Evolutionary conservation across 1,140 invertebrate genomes (phyloP), one percentile per base, ranked within the genome.

Genomic region (Psilanteris sp.): DNA sequence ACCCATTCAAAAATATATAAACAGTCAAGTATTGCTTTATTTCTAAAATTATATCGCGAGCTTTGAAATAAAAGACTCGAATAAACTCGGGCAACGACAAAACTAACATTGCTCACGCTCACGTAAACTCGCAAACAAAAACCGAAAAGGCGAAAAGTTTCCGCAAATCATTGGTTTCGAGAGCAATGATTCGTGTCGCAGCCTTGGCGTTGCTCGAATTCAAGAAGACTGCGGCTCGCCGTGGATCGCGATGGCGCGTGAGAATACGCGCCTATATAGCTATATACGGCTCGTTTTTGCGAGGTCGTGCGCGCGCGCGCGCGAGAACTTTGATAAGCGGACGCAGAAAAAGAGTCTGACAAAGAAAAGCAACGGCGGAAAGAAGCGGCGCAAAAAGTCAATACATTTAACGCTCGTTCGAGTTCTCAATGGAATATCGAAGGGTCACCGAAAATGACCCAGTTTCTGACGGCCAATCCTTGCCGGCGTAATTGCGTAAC

Each of bases 151-250:
- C 32, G 48, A 34, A 59, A 13, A 37, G 62, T 67, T 67, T 67
- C 62, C 62, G 37, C 27, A 37, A 55, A 41, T 48, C n/a, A 24
- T 31, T 57, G 50, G 41, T 70, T 70, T 70, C 36, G 54, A 50
- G 44, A 24, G 24, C 57, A 70, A 70, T 57, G 57, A 52, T 67
- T 77, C 72, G 55, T 57, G 44, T 78, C 62, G 55, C 29, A 61
- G 41, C 77, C 77, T 79, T 79, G 77, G 73, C 27, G 71, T 73
- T 79, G 32, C 55, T 55, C 50, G 52, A 32, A 68, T 59, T 64
- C 68, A 36, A 71, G 64, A 66, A 70, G 68, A 79, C 73, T 72
- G 64, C 72, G 61, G 36, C 34, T 62, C 70, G 57, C 55, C 57
- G 72, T 68, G 73, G 73, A 73, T 76, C 67, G 59, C 57, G 57